Percentiles rank a stretch among this genome's conserved stretches.
Evolutionary conservation across 2,888 invertebrate species (phyloP).

Genomic region (Hirtodrosophila confusa): DNA sequence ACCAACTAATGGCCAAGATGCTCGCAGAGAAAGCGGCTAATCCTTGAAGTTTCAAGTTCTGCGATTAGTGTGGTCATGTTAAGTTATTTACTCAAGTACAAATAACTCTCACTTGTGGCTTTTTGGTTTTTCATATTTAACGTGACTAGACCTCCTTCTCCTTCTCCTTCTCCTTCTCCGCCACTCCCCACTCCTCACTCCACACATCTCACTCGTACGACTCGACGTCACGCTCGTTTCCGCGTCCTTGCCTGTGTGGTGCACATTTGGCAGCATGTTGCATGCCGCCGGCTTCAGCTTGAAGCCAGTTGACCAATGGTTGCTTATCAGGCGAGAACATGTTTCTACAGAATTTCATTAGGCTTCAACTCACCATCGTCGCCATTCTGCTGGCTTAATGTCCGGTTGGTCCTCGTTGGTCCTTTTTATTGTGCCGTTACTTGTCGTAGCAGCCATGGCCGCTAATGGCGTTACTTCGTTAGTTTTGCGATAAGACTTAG

Average conservation of each 20-base stretch:
- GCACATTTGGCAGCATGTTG: conserved; percentile 67
- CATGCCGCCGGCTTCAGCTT: conserved; percentile 44
- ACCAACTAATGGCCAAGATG: conserved; percentile 30
- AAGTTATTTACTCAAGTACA: conserved; percentile 71
- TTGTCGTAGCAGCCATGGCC: conserved; percentile 52
- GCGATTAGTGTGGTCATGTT: conserved; percentile 37
- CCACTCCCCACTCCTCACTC: background rate
- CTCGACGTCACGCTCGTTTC: conserved; percentile 67
- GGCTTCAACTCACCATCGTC: conserved; percentile 29
- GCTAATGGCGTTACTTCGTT: conserved; percentile 78
- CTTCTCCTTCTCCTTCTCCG: background rate
- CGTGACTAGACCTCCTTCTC: conserved; percentile 12
- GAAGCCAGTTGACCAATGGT: conserved; percentile 71
- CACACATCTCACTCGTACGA: conserved; percentile 7
- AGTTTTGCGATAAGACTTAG: conserved; percentile 73
- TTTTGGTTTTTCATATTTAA: conserved; percentile 64
- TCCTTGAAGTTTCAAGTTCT: conserved; percentile 24
- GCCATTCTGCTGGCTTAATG: conserved; percentile 50
- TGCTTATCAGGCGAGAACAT: conserved; percentile 81
- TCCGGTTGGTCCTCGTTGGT: conserved; percentile 55
- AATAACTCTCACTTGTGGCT: conserved; percentile 62
- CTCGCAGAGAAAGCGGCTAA: conserved; percentile 25
- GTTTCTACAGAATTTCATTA: conserved; percentile 77
- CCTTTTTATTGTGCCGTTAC: conserved; percentile 53
- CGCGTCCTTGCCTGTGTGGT: conserved; percentile 64